phyloP scores from a whole-genome alignment of 2,888 invertebrate genomes.

The Anorthoa munda region DNA sequence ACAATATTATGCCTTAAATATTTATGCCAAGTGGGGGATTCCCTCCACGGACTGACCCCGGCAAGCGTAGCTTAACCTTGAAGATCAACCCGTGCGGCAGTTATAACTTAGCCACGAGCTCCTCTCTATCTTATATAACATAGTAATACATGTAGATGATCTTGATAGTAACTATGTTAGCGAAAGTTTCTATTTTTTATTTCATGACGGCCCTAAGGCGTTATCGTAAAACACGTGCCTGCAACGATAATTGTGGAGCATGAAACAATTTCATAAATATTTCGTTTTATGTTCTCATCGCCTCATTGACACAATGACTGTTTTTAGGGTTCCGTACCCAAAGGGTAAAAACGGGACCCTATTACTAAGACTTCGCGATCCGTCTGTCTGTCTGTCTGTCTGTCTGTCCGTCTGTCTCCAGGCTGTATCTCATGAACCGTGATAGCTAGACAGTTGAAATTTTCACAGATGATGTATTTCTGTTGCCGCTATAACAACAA shows the following conservation, averaged over 20 bases:
- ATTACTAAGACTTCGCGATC: too few species aligned
- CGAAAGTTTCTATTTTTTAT: conserved; percentile 62
- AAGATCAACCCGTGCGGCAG: background rate
- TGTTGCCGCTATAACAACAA: too few species aligned
- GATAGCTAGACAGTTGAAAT: too few species aligned
- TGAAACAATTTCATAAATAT: conserved; percentile 49
- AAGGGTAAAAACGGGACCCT: too few species aligned
- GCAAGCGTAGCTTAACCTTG: background rate
- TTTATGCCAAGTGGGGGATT: too few species aligned
- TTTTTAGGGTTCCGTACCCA: too few species aligned
- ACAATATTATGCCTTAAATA: too few species aligned
- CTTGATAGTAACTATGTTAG: conserved; percentile 61
- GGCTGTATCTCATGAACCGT: too few species aligned
- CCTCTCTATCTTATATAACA: conserved; percentile 57
- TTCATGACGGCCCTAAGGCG: conserved; percentile 59
- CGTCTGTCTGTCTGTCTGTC: too few species aligned
- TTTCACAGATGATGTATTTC: too few species aligned
- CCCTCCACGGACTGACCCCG: background rate
- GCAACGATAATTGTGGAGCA: conserved; percentile 36
- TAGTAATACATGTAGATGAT: conserved; percentile 60
- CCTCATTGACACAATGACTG: conserved; percentile 25
- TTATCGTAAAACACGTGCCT: conserved; percentile 47
- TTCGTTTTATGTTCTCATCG: conserved; percentile 43
- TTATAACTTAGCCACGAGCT: background rate
- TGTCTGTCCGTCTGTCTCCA: too few species aligned